Evolutionary conservation across 2,113 vertebrate species (phyloP).

Genomic region (Vidua chalybeata): DNA sequence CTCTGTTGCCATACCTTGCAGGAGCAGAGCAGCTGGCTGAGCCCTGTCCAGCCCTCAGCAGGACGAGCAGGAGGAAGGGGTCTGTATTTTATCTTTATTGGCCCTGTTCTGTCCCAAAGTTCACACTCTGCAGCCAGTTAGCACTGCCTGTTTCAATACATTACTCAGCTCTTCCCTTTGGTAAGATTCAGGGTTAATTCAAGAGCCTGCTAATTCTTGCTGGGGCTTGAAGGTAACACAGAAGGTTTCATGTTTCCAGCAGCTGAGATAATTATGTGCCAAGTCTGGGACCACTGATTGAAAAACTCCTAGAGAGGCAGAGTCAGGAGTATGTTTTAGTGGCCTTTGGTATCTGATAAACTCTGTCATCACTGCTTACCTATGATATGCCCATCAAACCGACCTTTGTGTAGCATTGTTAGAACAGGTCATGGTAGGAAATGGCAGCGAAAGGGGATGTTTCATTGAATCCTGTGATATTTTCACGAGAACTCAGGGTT

Average conservation of each 20-base stretch:
- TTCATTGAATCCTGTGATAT: neutral
- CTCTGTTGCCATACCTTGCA: neutral
- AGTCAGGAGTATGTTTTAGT: neutral
- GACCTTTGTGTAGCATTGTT: neutral
- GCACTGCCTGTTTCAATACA: neutral
- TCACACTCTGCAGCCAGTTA: neutral
- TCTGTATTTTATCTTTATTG: neutral
- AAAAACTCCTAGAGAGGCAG: neutral
- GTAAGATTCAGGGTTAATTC: constrained; percentile 2
- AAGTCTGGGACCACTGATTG: neutral
- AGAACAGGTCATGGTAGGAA: neutral
- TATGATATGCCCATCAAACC: neutral
- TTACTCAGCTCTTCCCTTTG: neutral
- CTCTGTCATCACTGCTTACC: constrained; percentile 13
- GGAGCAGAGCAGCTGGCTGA: neutral
- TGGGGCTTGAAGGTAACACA: neutral
- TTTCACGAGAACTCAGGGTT: neutral
- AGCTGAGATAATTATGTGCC: neutral
- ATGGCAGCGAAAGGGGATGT: neutral
- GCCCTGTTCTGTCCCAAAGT: neutral
- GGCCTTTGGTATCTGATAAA: constrained; percentile 12
- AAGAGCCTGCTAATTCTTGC: neutral
- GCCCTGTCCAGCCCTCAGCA: neutral
- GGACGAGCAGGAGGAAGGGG: neutral
- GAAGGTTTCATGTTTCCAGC: neutral